Evolutionary conservation across 2,888 invertebrate genomes (phyloP).

Genomic region (Baronia brevicornis): DNA sequence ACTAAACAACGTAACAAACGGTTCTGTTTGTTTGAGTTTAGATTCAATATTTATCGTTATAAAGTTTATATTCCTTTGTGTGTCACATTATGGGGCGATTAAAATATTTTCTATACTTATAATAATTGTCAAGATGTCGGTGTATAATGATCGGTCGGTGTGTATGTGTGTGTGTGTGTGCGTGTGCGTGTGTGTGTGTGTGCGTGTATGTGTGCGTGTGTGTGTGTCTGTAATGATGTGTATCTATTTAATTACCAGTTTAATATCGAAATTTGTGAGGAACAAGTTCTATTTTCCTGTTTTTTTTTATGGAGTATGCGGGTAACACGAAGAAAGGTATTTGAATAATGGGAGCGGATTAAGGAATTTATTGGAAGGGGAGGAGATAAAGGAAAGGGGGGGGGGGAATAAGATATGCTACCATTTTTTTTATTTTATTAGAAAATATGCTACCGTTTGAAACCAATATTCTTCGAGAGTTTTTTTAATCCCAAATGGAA

Average conservation of each 20-base stretch:
- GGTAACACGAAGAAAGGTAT: too few relatives aligned
- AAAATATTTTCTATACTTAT: conserved; percentile 15
- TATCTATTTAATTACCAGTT: conserved; percentile 13
- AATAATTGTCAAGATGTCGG: conserved; percentile 21
- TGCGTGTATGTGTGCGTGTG: conserved; percentile 7
- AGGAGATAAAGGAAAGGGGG: too few relatives aligned
- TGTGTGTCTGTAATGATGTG: conserved; percentile 4
- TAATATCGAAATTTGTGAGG: conserved; percentile 1
- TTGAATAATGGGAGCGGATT: too few relatives aligned
- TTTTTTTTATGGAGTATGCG: too few relatives aligned
- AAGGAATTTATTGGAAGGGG: too few relatives aligned
- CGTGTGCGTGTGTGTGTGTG: conserved; percentile 1
- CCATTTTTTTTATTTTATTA: too few relatives aligned
- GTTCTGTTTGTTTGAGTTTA: conserved; percentile 7
- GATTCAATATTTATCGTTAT: conserved; percentile 10
- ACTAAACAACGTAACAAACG: conserved; percentile 16
- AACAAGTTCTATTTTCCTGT: too few relatives aligned
- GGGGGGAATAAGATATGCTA: too few relatives aligned
- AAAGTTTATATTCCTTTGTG: conserved; percentile 11
- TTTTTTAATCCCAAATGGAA: too few relatives aligned
- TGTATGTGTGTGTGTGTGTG: conserved; percentile 6
- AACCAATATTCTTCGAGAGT: too few relatives aligned
- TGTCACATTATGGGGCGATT: conserved; percentile 6
- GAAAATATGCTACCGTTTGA: too few relatives aligned
- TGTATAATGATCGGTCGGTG: conserved; percentile 17